Base-by-base conservation (phyloP, 2,797 vertebrate genomes). In the Tachyglossus aculeatus region DNA sequence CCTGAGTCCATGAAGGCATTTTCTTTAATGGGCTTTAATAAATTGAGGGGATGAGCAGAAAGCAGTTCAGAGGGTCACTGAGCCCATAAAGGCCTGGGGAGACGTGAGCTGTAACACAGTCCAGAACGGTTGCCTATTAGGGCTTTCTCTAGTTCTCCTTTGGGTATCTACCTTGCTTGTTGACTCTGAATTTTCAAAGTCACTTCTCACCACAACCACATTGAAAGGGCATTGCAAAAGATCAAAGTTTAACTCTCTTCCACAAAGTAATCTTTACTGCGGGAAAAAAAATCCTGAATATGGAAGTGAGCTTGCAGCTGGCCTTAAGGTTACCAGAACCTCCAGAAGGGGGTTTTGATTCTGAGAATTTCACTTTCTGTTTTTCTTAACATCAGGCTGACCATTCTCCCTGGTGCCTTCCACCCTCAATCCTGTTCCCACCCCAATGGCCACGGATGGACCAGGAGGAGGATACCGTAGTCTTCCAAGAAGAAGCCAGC, bases 161-260 rank as follows among this genome's bases (percentile, higher is more conserved):
- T 59, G n/a, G 4, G 40, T 19, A 6, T 79, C 78, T 71, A 62
- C 74, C 70, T 70, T 38, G 59, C 67, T 53, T 72, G 67, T 58
- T 60, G 53, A 41, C 78, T 78, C 12, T 57, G 71, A 85, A 81
- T 72, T 73, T 74, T 78, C 59, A 24, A 71, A 31, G 67, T 86
- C 80, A 64, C 67, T 85, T 84, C 77, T 88, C 80, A 80, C 80
- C 76, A 65, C 86, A 86, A 90, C 88, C 90, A 89, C 88, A 90
- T 88, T 90, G 89, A 84, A 90, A 88, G 82, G 67, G 53, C 67
- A 66, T 78, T 71, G 58, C 83, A 73, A 56, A 84, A 89, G 86
- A 91, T 89, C 83, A 90, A 91, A 91, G 86, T 16, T 78, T 71
- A 77, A 69, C 74, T 83, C 62, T 91, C 88, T 80, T 91, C 88